These are phyloP conservation scores for Halcyon badia DNA, from an alignment of 2,797 vertebrate species.

Conservation along the genomic window DNA sequence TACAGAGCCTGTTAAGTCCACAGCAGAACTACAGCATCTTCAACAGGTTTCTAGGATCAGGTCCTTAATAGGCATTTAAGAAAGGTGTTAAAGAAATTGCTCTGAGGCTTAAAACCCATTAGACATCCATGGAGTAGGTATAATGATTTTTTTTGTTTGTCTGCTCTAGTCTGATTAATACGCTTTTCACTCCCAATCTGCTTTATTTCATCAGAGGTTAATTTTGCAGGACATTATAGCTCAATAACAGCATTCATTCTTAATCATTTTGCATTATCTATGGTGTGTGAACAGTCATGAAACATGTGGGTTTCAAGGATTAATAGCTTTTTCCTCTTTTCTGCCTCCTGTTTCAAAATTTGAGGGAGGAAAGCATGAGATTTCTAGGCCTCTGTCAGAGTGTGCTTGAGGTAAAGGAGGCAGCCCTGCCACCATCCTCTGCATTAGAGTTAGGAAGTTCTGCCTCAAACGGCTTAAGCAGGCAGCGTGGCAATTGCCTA, in stretches of 20 bases:
- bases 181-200: background rate
- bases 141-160: background rate
- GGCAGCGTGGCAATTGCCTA: background rate
- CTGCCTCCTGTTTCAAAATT: background rate
- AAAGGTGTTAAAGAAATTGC: background rate
- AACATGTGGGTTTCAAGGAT: background rate
- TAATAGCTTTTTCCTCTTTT: background rate
- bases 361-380: background rate
- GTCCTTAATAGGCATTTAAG: background rate
- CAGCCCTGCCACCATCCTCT: background rate
- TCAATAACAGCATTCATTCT: background rate
- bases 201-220: slow-evolving; percentile 19
- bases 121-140: background rate
- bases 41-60: background rate
- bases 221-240: background rate
- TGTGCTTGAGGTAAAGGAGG: background rate
- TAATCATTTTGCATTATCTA: slow-evolving; percentile 15
- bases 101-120: background rate
- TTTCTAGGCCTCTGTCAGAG: background rate
- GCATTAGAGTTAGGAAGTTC: background rate
- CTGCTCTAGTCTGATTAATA: background rate
- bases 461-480: slow-evolving; percentile 28
- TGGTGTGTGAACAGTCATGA: background rate
- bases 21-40: background rate
- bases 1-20: background rate